Percentiles rank a stretch among this genome's conserved stretches.
Conservation (phyloP, 2,797 vertebrate species). For the Picus viridis region DNA sequence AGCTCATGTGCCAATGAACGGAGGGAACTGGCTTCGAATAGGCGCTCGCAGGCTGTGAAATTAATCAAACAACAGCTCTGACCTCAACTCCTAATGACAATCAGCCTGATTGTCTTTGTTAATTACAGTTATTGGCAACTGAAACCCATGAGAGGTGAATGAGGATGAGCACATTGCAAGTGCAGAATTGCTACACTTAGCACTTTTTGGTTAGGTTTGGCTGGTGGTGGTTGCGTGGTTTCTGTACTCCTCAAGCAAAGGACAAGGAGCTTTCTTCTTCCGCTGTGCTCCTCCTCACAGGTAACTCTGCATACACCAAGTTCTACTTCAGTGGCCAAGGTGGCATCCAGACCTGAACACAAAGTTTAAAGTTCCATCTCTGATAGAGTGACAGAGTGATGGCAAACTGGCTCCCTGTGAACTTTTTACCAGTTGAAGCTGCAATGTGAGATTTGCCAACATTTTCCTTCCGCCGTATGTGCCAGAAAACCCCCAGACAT, state of each 20-base stretch:
- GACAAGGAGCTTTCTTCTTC: slow-evolving; percentile 48
- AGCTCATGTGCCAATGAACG: slow-evolving; percentile 65
- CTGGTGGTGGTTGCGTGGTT: no score
- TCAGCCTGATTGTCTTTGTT: slow-evolving; percentile 65
- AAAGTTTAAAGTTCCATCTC: slow-evolving; percentile 47
- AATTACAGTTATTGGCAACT: slow-evolving; percentile 71
- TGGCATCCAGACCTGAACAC: slow-evolving; percentile 59
- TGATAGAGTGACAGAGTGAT: neutral
- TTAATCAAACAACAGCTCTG: slow-evolving; percentile 72
- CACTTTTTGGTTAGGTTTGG: neutral
- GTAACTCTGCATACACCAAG: slow-evolving; percentile 70
- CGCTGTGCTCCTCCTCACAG: slow-evolving; percentile 72
- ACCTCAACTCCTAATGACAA: slow-evolving; percentile 73
- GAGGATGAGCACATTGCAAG: slow-evolving; percentile 58
- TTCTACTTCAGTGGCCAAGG: slow-evolving; percentile 54
- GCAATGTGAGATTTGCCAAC: neutral
- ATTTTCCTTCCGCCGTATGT: neutral
- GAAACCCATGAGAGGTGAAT: slow-evolving; percentile 68
- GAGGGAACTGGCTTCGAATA: slow-evolving; percentile 66
- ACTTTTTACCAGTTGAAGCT: neutral
- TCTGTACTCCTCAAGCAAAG: neutral
- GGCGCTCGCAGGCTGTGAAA: slow-evolving; percentile 63
- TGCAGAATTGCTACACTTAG: slow-evolving; percentile 51
- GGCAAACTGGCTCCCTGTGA: neutral
- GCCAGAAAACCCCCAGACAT: neutral